Conservation (phyloP, 2,888 invertebrate species). For the Acanthacorydalis orientalis region DNA sequence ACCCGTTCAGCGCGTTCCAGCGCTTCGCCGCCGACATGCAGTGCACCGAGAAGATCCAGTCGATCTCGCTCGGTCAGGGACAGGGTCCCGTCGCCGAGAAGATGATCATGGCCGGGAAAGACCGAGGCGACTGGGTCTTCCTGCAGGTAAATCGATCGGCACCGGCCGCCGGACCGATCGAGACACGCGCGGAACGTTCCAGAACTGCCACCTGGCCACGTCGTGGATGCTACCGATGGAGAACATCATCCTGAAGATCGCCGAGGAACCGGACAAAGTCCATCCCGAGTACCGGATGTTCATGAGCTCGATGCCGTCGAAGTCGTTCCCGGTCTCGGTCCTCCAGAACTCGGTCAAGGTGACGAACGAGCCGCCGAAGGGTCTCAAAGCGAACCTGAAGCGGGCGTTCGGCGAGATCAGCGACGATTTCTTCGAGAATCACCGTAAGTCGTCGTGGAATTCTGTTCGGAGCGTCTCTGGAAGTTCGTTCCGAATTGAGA, state of each 20-base stretch:
- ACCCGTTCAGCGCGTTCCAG: conserved; percentile 69
- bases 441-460: conserved; percentile 44
- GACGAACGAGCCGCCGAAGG: conserved; percentile 88
- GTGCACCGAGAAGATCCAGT: conserved; percentile 46
- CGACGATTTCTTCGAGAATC: conserved; percentile 63
- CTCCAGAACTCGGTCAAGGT: conserved; percentile 88
- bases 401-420: conserved; percentile 65
- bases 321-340: conserved; percentile 74
- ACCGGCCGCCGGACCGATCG: conserved; percentile 46
- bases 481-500: not conserved
- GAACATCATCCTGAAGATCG: conserved; percentile 53
- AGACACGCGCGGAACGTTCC: too few species aligned
- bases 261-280: conserved; percentile 44
- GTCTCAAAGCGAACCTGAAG: conserved; percentile 73
- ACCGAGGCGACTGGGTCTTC: conserved; percentile 75
- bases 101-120: conserved; percentile 52
- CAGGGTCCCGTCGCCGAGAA: conserved; percentile 80
- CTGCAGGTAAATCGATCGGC: conserved; percentile 43
- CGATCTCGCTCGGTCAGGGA: conserved; percentile 81
- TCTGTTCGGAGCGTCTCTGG: not conserved
- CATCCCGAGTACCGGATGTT: conserved; percentile 64
- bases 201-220: conserved; percentile 86
- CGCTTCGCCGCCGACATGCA: conserved; percentile 66
- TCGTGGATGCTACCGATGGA: conserved; percentile 86
- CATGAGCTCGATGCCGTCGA: conserved; percentile 80